Conservation (phyloP, 2,113 vertebrate species). For the Natator depressus region DNA sequence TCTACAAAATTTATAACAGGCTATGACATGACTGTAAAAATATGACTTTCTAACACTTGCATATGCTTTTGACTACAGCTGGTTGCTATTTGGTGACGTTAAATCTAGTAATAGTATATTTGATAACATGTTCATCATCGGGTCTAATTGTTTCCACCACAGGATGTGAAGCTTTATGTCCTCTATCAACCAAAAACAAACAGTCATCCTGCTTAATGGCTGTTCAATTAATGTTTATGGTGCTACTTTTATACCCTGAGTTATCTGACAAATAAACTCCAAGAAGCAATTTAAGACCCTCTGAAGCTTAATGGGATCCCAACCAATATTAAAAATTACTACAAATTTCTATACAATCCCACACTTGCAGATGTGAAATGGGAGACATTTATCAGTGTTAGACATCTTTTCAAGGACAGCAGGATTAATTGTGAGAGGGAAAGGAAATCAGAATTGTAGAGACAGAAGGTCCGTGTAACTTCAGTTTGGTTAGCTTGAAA, state of each 20-base stretch:
- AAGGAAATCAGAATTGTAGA: neutral
- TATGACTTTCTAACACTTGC: constrained; percentile 50
- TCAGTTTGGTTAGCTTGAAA: neutral
- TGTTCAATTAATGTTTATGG: constrained; percentile 76
- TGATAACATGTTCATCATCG: constrained; percentile 64
- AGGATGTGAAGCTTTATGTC: constrained; percentile 70
- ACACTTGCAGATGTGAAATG: neutral
- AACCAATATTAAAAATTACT: constrained; percentile 28
- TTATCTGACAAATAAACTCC: constrained; percentile 64
- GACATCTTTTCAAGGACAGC: neutral
- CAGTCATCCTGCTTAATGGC: constrained; percentile 63
- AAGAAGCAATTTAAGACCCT: constrained; percentile 61
- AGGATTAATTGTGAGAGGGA: neutral
- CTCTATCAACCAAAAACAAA: constrained; percentile 74
- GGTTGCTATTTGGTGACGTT: constrained; percentile 49
- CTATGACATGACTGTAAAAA: constrained; percentile 64
- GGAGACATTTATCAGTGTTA: neutral
- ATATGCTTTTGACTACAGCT: constrained; percentile 58
- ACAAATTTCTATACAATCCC: neutral
- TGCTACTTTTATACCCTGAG: constrained; percentile 64
- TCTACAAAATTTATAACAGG: constrained; percentile 68
- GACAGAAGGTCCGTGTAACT: neutral
- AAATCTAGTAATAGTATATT: constrained; percentile 62
- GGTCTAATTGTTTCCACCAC: constrained; percentile 75
- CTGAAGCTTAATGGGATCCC: constrained; percentile 49